A percentile compares a stretch with the other conserved stretches of the same genome.
Conservation (phyloP, 2,113 vertebrate genomes). For the Empidonax traillii region DNA sequence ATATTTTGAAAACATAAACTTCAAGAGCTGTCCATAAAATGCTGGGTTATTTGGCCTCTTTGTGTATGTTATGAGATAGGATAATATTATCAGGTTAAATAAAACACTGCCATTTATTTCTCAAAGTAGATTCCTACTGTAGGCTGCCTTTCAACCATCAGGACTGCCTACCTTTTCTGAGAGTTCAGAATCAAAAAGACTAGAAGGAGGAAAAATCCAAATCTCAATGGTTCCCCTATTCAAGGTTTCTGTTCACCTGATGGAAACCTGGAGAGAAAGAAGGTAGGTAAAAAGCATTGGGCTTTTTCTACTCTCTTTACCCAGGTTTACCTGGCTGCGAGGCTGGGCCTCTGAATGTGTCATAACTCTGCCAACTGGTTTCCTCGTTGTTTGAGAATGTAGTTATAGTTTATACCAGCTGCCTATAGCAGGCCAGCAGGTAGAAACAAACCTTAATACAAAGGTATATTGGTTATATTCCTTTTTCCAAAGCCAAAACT, state of each 20-base stretch:
- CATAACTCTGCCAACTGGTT: neutral
- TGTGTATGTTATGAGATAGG: neutral
- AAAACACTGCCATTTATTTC: neutral
- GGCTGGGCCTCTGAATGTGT: neutral
- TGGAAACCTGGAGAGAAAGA: neutral
- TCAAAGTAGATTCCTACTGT: neutral
- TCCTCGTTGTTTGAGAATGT: neutral
- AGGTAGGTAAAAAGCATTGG: neutral
- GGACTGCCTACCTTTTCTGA: neutral
- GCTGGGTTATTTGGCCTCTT: neutral
- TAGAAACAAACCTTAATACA: slow-evolving; percentile 2
- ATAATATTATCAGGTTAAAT: neutral
- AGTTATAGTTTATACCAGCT: neutral
- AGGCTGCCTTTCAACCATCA: neutral
- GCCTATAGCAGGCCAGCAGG: neutral
- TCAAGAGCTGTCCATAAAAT: neutral
- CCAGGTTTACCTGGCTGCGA: neutral
- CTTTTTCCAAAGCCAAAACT: neutral
- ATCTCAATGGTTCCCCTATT: neutral
- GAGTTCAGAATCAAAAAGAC: neutral
- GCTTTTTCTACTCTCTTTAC: neutral
- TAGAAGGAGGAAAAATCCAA: neutral
- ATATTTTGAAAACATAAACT: neutral
- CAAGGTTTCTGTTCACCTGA: neutral
- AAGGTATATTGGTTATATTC: neutral